These are phyloP conservation scores for Agapornis canus DNA, from an alignment of 2,797 vertebrate genomes.

Conservation along the genomic window DNA sequence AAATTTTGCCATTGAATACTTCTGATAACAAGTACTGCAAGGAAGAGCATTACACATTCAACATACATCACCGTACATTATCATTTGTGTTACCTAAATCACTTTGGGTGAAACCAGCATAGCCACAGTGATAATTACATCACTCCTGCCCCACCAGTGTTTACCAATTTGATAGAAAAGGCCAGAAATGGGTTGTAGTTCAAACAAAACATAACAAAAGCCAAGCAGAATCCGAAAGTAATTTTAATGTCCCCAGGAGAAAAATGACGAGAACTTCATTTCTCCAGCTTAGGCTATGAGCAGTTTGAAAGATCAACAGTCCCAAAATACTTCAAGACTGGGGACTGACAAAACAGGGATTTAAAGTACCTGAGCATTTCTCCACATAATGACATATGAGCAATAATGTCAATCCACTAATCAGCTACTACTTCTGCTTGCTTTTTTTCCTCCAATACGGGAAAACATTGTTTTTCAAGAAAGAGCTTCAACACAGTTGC, in stretches of 20 bases:
- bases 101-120: not conserved
- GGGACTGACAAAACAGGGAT: not conserved
- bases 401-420: constrained; percentile 48
- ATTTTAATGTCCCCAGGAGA: constrained; percentile 27
- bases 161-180: not conserved
- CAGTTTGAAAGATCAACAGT: not conserved
- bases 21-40: not conserved
- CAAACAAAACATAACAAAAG: not conserved
- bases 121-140: not conserved
- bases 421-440: not conserved
- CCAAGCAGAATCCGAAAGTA: not conserved
- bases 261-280: not conserved
- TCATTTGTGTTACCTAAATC: not conserved
- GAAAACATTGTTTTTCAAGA: constrained; percentile 6
- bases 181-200: not conserved
- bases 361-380: constrained; percentile 17
- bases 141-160: not conserved
- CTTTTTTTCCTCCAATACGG: not conserved
- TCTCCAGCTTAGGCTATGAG: constrained; percentile 16
- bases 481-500: not conserved
- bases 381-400: constrained; percentile 25
- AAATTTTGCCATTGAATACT: not conserved
- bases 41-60: not conserved
- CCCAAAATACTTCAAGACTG: constrained; percentile 13
- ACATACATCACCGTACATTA: not conserved